Percentiles rank a stretch among this genome's conserved stretches.
Evolutionary conservation across 2,113 vertebrate genomes (phyloP).

Genomic region (human): DNA sequence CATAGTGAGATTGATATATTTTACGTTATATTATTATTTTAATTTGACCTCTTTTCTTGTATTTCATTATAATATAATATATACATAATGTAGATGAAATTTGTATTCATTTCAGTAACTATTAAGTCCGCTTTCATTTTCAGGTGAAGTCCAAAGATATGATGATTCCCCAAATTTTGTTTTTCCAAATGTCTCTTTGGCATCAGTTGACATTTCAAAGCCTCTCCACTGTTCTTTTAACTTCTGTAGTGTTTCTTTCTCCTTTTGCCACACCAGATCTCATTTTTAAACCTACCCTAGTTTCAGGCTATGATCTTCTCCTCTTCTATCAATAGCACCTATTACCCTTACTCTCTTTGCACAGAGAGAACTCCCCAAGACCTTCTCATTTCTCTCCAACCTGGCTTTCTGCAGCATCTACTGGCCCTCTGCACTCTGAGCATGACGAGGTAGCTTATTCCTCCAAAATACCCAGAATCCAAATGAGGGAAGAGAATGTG

Average conservation of each 20-base stretch:
- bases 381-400: not conserved
- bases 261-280: not conserved
- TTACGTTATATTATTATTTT: not conserved
- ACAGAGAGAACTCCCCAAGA: not conserved
- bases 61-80: not conserved
- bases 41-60: not conserved
- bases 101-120: not conserved
- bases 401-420: rapidly evolving
- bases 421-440: not conserved
- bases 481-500: not conserved
- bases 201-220: not conserved
- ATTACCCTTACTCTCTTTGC: no score
- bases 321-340: not conserved
- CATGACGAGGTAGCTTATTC: no score
- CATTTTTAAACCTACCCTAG: not conserved
- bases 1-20: not conserved
- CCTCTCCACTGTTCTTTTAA: not conserved
- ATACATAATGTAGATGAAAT: not conserved
- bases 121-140: not conserved
- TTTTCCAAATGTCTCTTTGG: not conserved
- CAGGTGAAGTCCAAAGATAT: not conserved
- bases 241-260: not conserved
- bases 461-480: not conserved
- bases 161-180: not conserved
- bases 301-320: not conserved